phyloP scores from a whole-genome alignment of 1,140 invertebrate genomes.

The Brachionus plicatilis region DNA sequence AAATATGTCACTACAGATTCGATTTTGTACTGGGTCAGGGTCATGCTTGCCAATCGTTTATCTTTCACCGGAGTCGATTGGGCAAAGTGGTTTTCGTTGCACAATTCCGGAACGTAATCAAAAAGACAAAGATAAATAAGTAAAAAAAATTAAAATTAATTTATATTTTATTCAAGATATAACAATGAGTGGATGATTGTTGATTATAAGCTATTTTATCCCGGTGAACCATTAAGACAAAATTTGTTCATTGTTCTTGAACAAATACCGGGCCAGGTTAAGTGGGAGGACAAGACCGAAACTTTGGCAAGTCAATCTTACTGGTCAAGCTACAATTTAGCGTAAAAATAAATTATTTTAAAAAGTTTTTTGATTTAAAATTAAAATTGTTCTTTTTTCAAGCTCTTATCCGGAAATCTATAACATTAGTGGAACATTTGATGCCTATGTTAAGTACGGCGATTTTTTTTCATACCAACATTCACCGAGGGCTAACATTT shows the following conservation, averaged over 20 bases:
- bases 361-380: neutral
- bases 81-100: constrained; percentile 61
- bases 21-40: constrained; percentile 70
- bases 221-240: constrained; percentile 56
- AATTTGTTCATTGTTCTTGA: constrained; percentile 71
- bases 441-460: constrained; percentile 58
- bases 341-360: constrained; percentile 54
- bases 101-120: constrained; percentile 69
- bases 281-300: constrained; percentile 64
- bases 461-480: constrained; percentile 68
- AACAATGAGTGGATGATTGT: constrained; percentile 82
- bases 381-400: neutral
- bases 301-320: constrained; percentile 64
- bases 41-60: constrained; percentile 78
- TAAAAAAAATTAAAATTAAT: neutral
- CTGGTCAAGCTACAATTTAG: constrained; percentile 73
- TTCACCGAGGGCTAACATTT: constrained; percentile 64
- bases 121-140: neutral
- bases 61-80: constrained; percentile 67
- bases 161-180: constrained; percentile 57
- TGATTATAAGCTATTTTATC: constrained; percentile 65
- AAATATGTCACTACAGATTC: constrained; percentile 59
- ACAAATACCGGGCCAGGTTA: constrained; percentile 65
- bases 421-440: constrained; percentile 56
- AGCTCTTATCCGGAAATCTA: constrained; percentile 64